These are phyloP conservation scores for Scaptomyza caliginosa DNA, from an alignment of 2,888 invertebrate genomes.

Conservation along the genomic window DNA sequence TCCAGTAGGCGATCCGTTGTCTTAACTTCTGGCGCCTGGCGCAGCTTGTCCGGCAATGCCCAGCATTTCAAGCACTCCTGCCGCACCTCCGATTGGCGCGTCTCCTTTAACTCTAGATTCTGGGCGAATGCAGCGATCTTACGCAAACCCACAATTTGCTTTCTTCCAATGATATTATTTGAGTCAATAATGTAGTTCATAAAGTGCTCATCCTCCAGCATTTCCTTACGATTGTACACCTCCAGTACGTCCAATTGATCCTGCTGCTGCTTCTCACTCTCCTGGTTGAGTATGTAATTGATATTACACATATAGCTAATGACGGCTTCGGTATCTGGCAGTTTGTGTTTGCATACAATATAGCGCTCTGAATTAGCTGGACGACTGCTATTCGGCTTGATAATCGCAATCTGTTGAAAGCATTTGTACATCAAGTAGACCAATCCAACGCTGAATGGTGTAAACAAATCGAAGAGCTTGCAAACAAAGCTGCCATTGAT, in stretches of 20 bases:
- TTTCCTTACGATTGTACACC: constrained; percentile 83
- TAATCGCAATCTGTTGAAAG: constrained; percentile 93
- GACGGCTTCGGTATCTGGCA: constrained; percentile 87
- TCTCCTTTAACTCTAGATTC: constrained; percentile 89
- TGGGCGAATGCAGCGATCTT: constrained; percentile 94
- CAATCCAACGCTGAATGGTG: constrained; percentile 96
- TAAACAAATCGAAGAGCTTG: constrained; percentile 98
- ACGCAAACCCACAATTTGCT: constrained; percentile 90
- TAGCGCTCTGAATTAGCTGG: constrained; percentile 99
- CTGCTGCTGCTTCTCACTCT: not conserved
- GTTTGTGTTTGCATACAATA: constrained; percentile 92
- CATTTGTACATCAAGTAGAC: constrained; percentile 96
- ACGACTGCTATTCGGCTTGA: constrained; percentile 97
- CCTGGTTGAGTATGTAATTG: constrained; percentile 84
- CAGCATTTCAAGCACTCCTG: constrained; percentile 90
- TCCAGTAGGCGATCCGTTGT: constrained; percentile 74
- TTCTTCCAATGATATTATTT: constrained; percentile 89
- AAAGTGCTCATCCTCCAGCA: constrained; percentile 89
- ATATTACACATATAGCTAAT: constrained; percentile 89
- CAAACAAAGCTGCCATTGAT: constrained; percentile 96
- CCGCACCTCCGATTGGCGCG: constrained; percentile 89
- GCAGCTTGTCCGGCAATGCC: constrained; percentile 87
- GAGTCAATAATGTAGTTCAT: constrained; percentile 91
- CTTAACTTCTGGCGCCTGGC: constrained; percentile 85
- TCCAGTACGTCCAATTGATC: constrained; percentile 51